Conservation (phyloP, 2,888 invertebrate species). For the Chymomyza amoena region DNA sequence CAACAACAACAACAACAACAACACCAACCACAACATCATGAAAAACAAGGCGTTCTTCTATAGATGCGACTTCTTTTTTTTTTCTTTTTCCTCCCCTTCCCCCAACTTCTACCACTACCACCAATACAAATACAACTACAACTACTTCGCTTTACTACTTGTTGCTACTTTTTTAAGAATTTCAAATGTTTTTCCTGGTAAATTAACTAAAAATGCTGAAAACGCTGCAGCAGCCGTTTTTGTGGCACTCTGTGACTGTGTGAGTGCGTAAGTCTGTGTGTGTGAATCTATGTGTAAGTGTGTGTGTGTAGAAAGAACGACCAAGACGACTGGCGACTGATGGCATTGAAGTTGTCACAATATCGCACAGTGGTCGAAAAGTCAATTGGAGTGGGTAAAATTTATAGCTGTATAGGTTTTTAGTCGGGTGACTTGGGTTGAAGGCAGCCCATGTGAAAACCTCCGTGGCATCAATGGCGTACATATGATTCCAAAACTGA, state of each 20-base stretch:
- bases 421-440: no score
- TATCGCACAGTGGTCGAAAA: not conserved
- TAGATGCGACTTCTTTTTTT: constrained; percentile 18
- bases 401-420: not conserved
- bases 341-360: not conserved
- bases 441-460: no score
- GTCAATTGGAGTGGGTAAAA: not conserved
- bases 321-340: not conserved
- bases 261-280: not conserved
- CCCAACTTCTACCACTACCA: no score
- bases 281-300: not conserved
- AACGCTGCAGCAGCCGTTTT: constrained; percentile 64
- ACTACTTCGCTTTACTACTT: constrained; percentile 40
- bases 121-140: not conserved
- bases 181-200: constrained; percentile 77
- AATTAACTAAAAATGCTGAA: constrained; percentile 78
- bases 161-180: constrained; percentile 74
- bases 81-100: constrained; percentile 25
- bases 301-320: not conserved
- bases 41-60: constrained; percentile 36
- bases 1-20: constrained; percentile 46
- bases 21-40: constrained; percentile 37
- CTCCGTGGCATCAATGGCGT: no score
- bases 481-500: no score
- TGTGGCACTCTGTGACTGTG: constrained; percentile 41